These are phyloP conservation scores for Homarus americanus DNA, from an alignment of 1,140 invertebrate species.

Conservation along the genomic window DNA sequence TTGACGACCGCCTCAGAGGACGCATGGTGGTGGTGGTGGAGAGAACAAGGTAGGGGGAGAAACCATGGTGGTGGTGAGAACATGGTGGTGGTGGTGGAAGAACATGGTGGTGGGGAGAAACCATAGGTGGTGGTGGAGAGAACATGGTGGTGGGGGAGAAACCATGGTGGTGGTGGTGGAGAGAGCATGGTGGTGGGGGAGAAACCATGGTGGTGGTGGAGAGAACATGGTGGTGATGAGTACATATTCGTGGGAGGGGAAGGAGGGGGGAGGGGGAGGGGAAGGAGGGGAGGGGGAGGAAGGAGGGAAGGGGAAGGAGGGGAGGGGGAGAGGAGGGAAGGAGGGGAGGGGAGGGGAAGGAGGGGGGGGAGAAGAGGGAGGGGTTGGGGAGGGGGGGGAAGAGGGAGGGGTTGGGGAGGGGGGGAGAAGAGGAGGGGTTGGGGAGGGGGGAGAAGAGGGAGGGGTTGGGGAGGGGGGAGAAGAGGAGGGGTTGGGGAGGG, in stretches of 20 bases:
- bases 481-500: no score
- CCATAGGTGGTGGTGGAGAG: no score
- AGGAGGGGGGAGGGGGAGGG: neutral
- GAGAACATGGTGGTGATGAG: conserved; percentile 1
- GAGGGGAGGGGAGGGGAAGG: neutral
- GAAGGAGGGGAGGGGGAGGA: neutral
- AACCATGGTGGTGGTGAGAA: neutral
- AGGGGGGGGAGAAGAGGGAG: neutral
- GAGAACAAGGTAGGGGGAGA: neutral
- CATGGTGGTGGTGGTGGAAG: neutral
- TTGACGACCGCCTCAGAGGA: neutral
- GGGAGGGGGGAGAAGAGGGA: no score
- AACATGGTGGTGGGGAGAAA: no score
- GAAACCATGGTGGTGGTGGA: neutral
- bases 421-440: neutral
- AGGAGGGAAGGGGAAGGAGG: neutral
- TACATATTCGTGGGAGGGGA: no score
- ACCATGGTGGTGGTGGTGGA: neutral
- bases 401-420: neutral
- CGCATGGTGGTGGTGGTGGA: neutral
- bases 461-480: no score
- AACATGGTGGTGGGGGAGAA: neutral
- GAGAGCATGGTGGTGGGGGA: neutral
- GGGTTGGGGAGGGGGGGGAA: neutral
- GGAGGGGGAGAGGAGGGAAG: neutral